Evolutionary conservation across 2,113 vertebrate genomes (phyloP).

Genomic region (Maccullochella peelii): DNA sequence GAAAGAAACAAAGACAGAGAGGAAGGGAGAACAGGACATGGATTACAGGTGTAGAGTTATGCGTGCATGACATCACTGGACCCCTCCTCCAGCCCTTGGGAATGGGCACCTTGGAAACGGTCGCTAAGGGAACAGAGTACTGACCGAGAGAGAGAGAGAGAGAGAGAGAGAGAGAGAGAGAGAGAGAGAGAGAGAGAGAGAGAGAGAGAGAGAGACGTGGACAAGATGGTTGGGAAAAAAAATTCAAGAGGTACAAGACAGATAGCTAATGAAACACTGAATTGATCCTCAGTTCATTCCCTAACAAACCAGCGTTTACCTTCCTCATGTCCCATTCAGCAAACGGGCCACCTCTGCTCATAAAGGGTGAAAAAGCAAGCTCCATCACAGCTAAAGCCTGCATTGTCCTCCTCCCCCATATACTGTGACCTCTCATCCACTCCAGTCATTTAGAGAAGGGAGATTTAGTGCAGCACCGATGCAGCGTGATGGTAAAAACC

Average conservation of each 20-base stretch:
- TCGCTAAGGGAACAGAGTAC: slow-evolving; percentile 85
- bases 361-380: slow-evolving; percentile 60
- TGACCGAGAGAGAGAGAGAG: slow-evolving; percentile 52
- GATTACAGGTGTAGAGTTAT: slow-evolving; percentile 85
- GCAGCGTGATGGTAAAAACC: slow-evolving; percentile 64
- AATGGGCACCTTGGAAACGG: slow-evolving; percentile 85
- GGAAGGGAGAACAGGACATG: slow-evolving; percentile 42
- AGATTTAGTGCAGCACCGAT: slow-evolving; percentile 73
- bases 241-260: slow-evolving; percentile 36
- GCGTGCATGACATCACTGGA: slow-evolving; percentile 84
- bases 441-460: slow-evolving; percentile 76
- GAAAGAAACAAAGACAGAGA: slow-evolving; percentile 52
- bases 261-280: slow-evolving; percentile 39
- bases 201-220: too few species aligned
- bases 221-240: slow-evolving; percentile 41
- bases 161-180: slow-evolving; percentile 39
- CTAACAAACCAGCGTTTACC: slow-evolving; percentile 46
- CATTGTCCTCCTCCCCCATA: slow-evolving; percentile 70
- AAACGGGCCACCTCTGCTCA: slow-evolving; percentile 60
- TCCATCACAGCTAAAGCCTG: slow-evolving; percentile 61
- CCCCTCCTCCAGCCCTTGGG: slow-evolving; percentile 80
- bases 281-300: slow-evolving; percentile 14
- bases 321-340: slow-evolving; percentile 48
- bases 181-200: slow-evolving; percentile 33
- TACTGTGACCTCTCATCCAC: slow-evolving; percentile 75